Evolutionary conservation across 2,113 vertebrate genomes (phyloP), one percentile per base, ranked within the genome.

Genomic region (Pagrus major): DNA sequence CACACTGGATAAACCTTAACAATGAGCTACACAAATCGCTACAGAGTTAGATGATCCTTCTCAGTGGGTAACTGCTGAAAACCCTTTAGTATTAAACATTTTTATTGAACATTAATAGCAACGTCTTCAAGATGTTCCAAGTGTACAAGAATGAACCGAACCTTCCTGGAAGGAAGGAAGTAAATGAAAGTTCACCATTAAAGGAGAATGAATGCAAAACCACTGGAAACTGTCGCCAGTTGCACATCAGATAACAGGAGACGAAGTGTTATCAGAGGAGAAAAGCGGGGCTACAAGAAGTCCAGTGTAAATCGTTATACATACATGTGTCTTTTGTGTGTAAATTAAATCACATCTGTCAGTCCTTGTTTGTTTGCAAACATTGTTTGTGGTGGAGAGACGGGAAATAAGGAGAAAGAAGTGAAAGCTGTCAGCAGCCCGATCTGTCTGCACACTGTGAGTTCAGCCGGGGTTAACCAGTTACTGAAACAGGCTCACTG

Each of bases 201-300:
- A 41, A 11, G 20, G 3, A 9, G 39, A 37, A 18, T 21, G 9
- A 21, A 27, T 27, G 0, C 0, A 10, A 27, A 74, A 41, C 23
- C 33, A 27, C 29, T 7, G 0, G 37, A 44, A 1, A 15, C 3
- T 21, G 16, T 44, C 23, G 16, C 0, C 16, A n/a, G 6, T 47
- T 23, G 6, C 37, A 14, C 23, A 20, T 31, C 4, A 18, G 8
- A 18, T 27, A 3, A 6, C 52, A 31, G 3, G 16, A 42, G 6
- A 70, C 15, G 7, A 29, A 41, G 3, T 39, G 51, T 55, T n/a
- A 39, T 3, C 18, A 33, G 21, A 52, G 65, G 29, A 47, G 14
- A 33, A 20, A 52, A 52, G 23, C 5, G 7, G 4, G 14, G n/a
- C n/a, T n/a, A n/a, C n/a, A n/a, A n/a, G n/a, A n/a, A n/a, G n/a